Conservation (phyloP, 2,888 invertebrate genomes). For the Meghimatium bilineatum region DNA sequence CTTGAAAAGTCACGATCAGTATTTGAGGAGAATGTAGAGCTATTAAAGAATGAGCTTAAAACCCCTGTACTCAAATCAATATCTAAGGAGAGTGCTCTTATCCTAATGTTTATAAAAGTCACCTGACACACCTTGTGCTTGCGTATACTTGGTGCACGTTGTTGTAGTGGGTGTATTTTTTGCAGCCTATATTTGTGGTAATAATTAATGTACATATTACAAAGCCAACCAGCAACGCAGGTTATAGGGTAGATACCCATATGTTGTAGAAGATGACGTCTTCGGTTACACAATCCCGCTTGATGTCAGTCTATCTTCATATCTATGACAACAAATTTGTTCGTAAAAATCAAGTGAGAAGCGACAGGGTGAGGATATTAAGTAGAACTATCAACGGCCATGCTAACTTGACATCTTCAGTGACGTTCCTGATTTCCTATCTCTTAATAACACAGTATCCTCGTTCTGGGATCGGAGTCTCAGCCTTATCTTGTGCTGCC, state of each 20-base stretch:
- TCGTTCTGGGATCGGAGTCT: background rate
- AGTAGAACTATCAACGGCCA: slow-evolving; percentile 16
- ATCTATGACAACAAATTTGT: too few species aligned
- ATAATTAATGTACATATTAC: background rate
- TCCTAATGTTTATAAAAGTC: too few species aligned
- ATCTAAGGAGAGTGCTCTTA: too few species aligned
- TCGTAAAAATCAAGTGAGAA: background rate
- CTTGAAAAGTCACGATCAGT: too few species aligned
- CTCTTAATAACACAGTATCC: background rate
- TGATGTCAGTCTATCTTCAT: background rate
- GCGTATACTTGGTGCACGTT: too few species aligned
- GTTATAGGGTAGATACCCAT: background rate
- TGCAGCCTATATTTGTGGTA: too few species aligned
- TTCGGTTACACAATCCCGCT: background rate
- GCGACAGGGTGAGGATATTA: background rate
- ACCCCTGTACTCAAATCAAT: too few species aligned
- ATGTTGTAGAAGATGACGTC: background rate
- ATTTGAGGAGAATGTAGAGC: too few species aligned
- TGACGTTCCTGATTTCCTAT: slow-evolving; percentile 5
- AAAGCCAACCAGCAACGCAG: background rate
- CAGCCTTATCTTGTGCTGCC: slow-evolving; percentile 43
- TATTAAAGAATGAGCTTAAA: too few species aligned
- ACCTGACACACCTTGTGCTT: too few species aligned
- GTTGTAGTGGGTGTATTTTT: too few species aligned
- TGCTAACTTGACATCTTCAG: background rate